Base-by-base conservation (phyloP, 2,797 vertebrate genomes). In the Pelobates cultripes region DNA sequence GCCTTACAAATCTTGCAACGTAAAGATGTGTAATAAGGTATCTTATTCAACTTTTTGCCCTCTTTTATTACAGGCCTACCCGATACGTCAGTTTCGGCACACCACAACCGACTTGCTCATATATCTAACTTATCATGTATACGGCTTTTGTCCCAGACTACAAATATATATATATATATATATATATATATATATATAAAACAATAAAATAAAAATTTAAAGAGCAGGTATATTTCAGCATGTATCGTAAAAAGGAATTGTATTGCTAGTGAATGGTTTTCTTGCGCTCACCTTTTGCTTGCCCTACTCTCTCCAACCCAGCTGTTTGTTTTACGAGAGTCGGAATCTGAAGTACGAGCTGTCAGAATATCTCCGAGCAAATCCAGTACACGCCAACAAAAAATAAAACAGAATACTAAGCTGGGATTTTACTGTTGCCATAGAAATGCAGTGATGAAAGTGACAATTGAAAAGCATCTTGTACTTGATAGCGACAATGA, bases 391-490 rank as follows among this genome's bases (percentile, higher is more conserved):
- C 7, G 84, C 14, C 85, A 86, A 87, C 81, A 79, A 79, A 70
- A 60, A 81, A 83, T 69, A 75, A 80, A 68, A 68, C 60, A 82
- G 74, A 87, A 73, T 86, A 84, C 87, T 90, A 88, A 86, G 79
- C 80, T 86, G 86, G 87, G 88, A 82, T 82, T 87, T 88, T 85
- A 80, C 61, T 79, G 93, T 93, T 94, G 88, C 90, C 89, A 91
- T 92, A 92, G 92, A 91, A 91, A 93, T 90, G 72, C 3, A 85
- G 88, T 85, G 83, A 87, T 88, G 85, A 78, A 90, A 87, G 85
- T 88, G 89, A 87, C 70, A 87, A 90, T 80, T 84, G 88, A 88
- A 86, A 89, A 87, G 86, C 28, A 1, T 79, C 87, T 69, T 77
- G 44, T 44, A 68, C 85, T 70, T 63, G 82, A 84, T 85, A 86